A percentile compares a stretch with the other conserved stretches of the same genome.
Evolutionary conservation across 2,888 invertebrate genomes (phyloP).

Genomic region (Abrostola triplasia): DNA sequence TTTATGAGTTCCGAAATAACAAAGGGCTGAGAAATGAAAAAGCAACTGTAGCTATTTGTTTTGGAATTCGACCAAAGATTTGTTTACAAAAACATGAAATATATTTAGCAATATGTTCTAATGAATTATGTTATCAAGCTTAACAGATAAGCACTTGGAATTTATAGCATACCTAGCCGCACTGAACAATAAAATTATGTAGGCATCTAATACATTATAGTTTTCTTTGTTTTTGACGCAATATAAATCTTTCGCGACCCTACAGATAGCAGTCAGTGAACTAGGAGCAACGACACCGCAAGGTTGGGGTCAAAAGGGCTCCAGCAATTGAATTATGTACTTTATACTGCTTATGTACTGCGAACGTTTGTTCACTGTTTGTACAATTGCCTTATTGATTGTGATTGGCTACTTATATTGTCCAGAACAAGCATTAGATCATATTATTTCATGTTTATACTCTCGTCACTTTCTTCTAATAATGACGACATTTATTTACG

Average conservation of each 20-base stretch:
- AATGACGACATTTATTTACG: background rate
- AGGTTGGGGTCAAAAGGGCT: slow-evolving; percentile 78
- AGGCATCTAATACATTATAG: too few species aligned
- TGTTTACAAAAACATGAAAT: background rate
- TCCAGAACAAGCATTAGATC: slow-evolving; percentile 21
- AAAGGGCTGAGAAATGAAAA: background rate
- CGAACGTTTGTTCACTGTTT: slow-evolving; percentile 37
- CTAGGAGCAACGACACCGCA: slow-evolving; percentile 73
- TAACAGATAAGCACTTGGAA: too few species aligned
- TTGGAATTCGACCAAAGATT: background rate
- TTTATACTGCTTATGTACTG: slow-evolving; percentile 26
- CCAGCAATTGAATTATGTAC: slow-evolving; percentile 66
- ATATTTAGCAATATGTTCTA: background rate
- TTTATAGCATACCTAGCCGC: too few species aligned
- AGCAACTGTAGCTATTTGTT: background rate
- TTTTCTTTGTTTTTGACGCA: background rate
- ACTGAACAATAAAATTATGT: too few species aligned
- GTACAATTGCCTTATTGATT: slow-evolving; percentile 54
- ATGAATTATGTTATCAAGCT: too few species aligned
- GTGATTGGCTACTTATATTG: slow-evolving; percentile 30
- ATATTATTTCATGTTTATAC: slow-evolving; percentile 12
- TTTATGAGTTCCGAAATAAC: background rate
- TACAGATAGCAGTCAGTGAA: slow-evolving; percentile 33
- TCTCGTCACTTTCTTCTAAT: background rate
- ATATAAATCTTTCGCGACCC: slow-evolving; percentile 26